phyloP scores from a whole-genome alignment of 2,113 vertebrate genomes.

The Psettodes erumei region DNA sequence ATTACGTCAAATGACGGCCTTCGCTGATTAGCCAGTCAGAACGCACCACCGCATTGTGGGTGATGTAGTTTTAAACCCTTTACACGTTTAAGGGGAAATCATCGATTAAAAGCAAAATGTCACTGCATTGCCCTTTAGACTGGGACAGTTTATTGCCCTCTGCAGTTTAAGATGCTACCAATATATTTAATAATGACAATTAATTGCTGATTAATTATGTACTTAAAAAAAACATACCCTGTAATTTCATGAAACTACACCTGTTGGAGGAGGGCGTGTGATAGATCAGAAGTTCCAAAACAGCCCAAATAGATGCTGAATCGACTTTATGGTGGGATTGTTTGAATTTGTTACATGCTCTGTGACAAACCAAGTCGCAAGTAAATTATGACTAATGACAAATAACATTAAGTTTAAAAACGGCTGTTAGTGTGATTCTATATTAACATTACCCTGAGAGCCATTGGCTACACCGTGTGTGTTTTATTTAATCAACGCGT shows the following conservation, averaged over 20 bases:
- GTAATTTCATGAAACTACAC: not conserved
- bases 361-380: too few species aligned
- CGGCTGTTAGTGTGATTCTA: not conserved
- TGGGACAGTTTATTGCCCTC: not conserved
- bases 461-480: not conserved
- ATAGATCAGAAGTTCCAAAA: not conserved
- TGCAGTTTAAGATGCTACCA: not conserved
- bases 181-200: too few species aligned
- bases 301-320: not conserved
- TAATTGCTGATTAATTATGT: too few species aligned
- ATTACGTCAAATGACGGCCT: conserved; percentile 28
- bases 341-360: not conserved
- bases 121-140: too few species aligned
- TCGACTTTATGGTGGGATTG: not conserved
- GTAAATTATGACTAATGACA: too few species aligned
- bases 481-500: not conserved
- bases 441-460: not conserved
- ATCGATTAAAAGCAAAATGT: not conserved
- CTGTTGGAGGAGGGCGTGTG: not conserved
- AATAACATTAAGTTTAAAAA: too few species aligned
- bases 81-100: not conserved
- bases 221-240: too few species aligned
- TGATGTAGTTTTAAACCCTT: conserved; percentile 53
- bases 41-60: conserved; percentile 30
- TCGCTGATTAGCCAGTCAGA: conserved; percentile 44